Evolutionary conservation across 1,140 invertebrate species (phyloP).

Genomic region (Linepithema humile): DNA sequence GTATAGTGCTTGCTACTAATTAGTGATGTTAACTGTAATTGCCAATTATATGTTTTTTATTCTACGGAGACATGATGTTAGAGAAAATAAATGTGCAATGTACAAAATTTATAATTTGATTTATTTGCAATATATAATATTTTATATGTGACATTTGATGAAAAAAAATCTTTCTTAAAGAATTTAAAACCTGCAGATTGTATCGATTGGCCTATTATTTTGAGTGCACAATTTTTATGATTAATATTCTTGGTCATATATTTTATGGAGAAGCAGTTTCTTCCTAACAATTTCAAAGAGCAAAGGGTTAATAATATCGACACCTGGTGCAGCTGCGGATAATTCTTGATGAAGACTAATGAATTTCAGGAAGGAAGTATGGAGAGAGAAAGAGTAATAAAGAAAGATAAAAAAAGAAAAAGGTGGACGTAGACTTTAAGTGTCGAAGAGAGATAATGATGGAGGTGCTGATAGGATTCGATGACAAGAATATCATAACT

Average conservation of each 20-base stretch:
- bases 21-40: conserved; percentile 9
- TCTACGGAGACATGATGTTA: not conserved
- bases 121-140: not conserved
- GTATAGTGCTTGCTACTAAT: not conserved
- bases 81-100: not conserved
- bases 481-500: conserved; percentile 8
- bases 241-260: not conserved
- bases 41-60: conserved; percentile 15
- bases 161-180: conserved; percentile 6
- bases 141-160: not conserved
- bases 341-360: conserved; percentile 74
- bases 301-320: conserved; percentile 70
- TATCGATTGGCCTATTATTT: not conserved
- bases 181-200: not conserved
- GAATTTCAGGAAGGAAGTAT: conserved; percentile 55
- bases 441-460: conserved; percentile 29
- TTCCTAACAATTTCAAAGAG: not conserved
- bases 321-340: conserved; percentile 63
- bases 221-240: not conserved
- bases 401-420: conserved; percentile 16
- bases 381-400: not conserved
- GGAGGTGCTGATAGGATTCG: conserved; percentile 8
- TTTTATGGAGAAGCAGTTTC: not conserved
- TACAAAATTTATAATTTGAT: not conserved
- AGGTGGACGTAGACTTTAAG: conserved; percentile 35